Conservation (phyloP, 2,888 invertebrate species). For the Hemistola chrysoprasaria region DNA sequence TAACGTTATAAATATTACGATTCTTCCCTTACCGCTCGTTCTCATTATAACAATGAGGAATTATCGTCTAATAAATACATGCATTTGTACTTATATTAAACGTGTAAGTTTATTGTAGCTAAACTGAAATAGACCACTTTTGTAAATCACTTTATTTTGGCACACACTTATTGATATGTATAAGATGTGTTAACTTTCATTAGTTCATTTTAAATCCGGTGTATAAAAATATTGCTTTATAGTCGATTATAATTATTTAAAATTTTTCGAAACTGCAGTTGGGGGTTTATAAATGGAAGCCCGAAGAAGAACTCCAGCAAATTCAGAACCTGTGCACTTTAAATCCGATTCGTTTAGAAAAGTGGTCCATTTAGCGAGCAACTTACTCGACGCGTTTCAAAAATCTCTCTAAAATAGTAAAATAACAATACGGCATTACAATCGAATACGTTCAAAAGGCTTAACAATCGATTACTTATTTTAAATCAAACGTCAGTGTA, state of each 20-base stretch:
- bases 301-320: constrained; percentile 21
- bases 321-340: constrained; percentile 37
- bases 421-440: constrained; percentile 44
- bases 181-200: constrained; percentile 35
- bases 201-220: constrained; percentile 34
- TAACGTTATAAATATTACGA: too few relatives aligned
- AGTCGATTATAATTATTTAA: constrained; percentile 15
- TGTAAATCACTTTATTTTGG: constrained; percentile 52
- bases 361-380: constrained; percentile 54
- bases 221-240: constrained; percentile 45
- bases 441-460: constrained; percentile 51
- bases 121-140: constrained; percentile 57
- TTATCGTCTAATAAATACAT: constrained; percentile 27
- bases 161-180: constrained; percentile 67
- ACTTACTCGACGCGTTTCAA: constrained; percentile 37
- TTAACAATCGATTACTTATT: constrained; percentile 54
- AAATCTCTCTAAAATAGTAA: constrained; percentile 43
- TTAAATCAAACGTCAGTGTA: constrained; percentile 50
- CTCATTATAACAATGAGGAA: constrained; percentile 21
- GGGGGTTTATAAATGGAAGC: constrained; percentile 27
- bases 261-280: constrained; percentile 18
- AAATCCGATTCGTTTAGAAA: constrained; percentile 27
- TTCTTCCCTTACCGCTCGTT: constrained; percentile 6
- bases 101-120: constrained; percentile 24
- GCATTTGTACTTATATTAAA: constrained; percentile 30